Evolutionary conservation across 2,888 invertebrate species (phyloP), one percentile per base, ranked within the genome.

Genomic region (Drosophila austrosaltans): DNA sequence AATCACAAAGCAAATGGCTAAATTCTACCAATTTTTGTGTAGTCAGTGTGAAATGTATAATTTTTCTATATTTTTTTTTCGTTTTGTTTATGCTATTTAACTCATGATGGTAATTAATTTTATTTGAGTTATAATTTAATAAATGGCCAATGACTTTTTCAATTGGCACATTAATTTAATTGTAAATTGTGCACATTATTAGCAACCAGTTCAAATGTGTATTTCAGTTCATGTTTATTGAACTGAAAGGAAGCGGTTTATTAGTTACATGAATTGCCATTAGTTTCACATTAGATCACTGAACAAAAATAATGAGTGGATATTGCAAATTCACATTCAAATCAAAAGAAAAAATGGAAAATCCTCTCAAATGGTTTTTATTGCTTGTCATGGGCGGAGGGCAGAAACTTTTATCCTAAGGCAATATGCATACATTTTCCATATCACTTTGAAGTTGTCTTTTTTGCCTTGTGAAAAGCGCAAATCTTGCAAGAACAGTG

Each of bases 311-410:
- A 32, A 30, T 48, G 57, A 25, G 57, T 57, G 25, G 20, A 61
- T 66, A 61, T 36, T 39, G 2, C 12, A 28, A n/a, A 28, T 20
- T 10, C 28, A 44, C 20, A 53, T 42, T 32, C 6, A 32, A 3
- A 32, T 1, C 3, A 32, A 44, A 48, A 59, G 56, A 28, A 71
- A 53, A 40, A 30, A 71, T 69, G 86, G 2, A 20, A 28, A 28
- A 28, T 28, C 16, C 8, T 16, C 48, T 77, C 32, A 53, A 56
- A 53, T 53, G 53, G 30, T 65, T 72, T 53, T 74, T 82, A 81
- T 82, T 81, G 82, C 76, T 54, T 84, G 87, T 74, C 78, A 67
- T 65, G 67, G 70, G 61, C 62, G 68, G 68, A 75, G 63, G 81
- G 77, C 40, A 59, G 61, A 60, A 70, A 71, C 74, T 81, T 70